These are phyloP conservation scores for Salvelinus fontinalis DNA, from an alignment of 2,113 vertebrate genomes.

Conservation along the genomic window DNA sequence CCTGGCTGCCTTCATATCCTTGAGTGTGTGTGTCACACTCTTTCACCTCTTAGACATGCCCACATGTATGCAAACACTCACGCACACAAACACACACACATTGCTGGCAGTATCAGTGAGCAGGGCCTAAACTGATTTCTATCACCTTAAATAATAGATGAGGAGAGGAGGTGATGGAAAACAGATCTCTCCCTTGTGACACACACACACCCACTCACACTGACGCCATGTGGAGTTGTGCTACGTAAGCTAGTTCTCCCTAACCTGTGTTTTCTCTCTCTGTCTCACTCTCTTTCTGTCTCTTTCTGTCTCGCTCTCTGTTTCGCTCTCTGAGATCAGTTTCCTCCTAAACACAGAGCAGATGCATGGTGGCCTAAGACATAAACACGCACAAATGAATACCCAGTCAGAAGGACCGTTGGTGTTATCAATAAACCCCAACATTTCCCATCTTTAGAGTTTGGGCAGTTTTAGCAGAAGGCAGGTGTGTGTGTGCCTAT, in stretches of 20 bases:
- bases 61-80: constrained; percentile 9
- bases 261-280: neutral
- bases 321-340: constrained; percentile 4
- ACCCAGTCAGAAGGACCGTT: neutral
- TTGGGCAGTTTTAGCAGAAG: constrained; percentile 13
- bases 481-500: neutral
- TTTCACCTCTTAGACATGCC: neutral
- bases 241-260: neutral
- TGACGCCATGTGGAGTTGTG: constrained; percentile 11
- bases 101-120: constrained; percentile 46
- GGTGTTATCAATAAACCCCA: constrained; percentile 24
- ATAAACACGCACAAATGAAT: constrained; percentile 2
- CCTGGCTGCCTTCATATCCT: constrained; percentile 41
- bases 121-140: constrained; percentile 60
- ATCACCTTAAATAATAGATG: constrained; percentile 69
- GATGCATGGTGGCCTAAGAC: neutral
- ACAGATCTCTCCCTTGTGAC: constrained; percentile 66
- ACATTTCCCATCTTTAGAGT: constrained; percentile 13
- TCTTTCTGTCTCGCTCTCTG: neutral
- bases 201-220: constrained; percentile 8
- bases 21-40: constrained; percentile 34
- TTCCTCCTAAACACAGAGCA: constrained; percentile 25
- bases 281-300: neutral
- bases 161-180: constrained; percentile 56
- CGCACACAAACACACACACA: neutral